Conservation (phyloP, 2,797 vertebrate species). For the Periophthalmus magnuspinnatus region DNA sequence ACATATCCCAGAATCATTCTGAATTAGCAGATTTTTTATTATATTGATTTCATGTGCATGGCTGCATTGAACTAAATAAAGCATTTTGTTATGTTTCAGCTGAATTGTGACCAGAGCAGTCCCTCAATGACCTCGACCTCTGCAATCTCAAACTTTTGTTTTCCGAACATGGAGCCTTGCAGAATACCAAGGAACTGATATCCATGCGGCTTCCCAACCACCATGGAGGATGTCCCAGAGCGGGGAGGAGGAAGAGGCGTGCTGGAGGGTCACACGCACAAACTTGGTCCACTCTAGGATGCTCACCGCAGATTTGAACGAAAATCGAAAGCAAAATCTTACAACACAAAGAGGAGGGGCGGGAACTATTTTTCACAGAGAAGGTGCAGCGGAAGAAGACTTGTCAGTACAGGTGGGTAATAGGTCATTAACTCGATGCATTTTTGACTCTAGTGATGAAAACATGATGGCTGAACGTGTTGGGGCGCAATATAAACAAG, state of each 20-base stretch:
- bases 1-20: too few species aligned
- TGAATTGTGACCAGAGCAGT: neutral
- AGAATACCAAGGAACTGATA: conserved; percentile 27
- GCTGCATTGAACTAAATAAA: too few species aligned
- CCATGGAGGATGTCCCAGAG: conserved; percentile 43
- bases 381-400: conserved; percentile 14
- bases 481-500: neutral
- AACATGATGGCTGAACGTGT: neutral
- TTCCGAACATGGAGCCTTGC: conserved; percentile 29
- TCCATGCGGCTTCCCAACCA: neutral
- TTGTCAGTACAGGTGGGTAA: neutral
- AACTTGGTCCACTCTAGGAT: conserved; percentile 64
- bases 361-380: conserved; percentile 10
- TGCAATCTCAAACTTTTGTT: neutral
- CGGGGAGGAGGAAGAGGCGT: conserved; percentile 31
- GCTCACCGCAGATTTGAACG: conserved; percentile 62
- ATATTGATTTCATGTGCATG: too few species aligned
- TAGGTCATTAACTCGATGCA: neutral
- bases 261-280: conserved; percentile 19
- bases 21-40: too few species aligned
- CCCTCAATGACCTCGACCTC: neutral
- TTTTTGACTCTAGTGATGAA: neutral
- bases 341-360: conserved; percentile 27
- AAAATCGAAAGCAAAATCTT: conserved; percentile 17
- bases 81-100: conserved; percentile 20